Conservation (phyloP, 2,888 invertebrate species). For the Ichneumoninae sp. region DNA sequence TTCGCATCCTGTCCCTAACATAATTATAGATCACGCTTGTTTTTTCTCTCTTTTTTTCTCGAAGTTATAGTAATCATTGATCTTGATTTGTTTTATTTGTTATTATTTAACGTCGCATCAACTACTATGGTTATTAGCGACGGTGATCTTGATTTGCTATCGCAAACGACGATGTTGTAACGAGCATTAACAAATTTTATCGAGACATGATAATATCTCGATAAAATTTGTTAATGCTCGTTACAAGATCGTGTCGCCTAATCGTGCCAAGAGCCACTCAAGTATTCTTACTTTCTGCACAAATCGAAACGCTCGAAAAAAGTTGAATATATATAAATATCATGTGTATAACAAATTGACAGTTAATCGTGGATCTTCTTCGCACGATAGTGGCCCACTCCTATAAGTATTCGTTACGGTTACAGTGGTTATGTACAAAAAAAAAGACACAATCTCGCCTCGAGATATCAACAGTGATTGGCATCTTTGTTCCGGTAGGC, state of each 20-base stretch:
- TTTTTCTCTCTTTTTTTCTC: slow-evolving; percentile 9
- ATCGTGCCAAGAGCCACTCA: slow-evolving; percentile 60
- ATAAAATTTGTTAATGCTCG: slow-evolving; percentile 36
- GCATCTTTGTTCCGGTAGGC: slow-evolving; percentile 23
- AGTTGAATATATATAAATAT: slow-evolving; percentile 72
- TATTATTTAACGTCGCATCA: no score
- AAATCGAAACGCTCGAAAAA: slow-evolving; percentile 82
- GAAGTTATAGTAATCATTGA: not conserved
- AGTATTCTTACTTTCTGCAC: slow-evolving; percentile 82
- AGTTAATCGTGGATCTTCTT: slow-evolving; percentile 56
- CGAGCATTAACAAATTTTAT: not conserved
- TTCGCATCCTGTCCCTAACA: slow-evolving; percentile 23
- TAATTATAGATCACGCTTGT: slow-evolving; percentile 12
- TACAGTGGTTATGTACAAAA: slow-evolving; percentile 38
- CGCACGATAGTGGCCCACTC: slow-evolving; percentile 58
- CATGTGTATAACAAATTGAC: slow-evolving; percentile 21
- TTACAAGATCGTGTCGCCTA: slow-evolving; percentile 21
- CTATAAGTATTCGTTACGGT: slow-evolving; percentile 58
- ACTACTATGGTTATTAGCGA: no score
- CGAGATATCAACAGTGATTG: slow-evolving; percentile 10
- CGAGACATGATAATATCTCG: slow-evolving; percentile 12
- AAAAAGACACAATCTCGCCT: not conserved
- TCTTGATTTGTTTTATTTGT: not conserved
- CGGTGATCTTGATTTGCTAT: slow-evolving; percentile 9
- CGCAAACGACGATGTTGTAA: not conserved